These are phyloP conservation scores for Argyrosomus regius DNA, from an alignment of 2,797 vertebrate genomes.

Conservation along the genomic window DNA sequence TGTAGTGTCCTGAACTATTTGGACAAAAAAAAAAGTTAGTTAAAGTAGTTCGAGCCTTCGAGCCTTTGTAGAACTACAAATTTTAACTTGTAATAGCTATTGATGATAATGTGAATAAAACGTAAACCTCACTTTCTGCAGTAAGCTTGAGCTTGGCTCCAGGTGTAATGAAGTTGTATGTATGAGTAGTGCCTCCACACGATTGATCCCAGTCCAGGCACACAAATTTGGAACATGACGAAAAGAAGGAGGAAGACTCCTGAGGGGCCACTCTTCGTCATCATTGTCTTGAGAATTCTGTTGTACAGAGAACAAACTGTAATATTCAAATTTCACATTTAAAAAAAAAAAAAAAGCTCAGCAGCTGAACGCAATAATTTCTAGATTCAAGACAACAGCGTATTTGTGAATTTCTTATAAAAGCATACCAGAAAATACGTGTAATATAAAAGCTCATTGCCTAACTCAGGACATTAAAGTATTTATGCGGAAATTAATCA, in stretches of 20 bases:
- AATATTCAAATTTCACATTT: too few relatives aligned
- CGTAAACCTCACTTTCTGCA: slow-evolving; percentile 38
- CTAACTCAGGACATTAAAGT: neutral
- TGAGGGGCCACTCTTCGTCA: slow-evolving; percentile 10
- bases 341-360: neutral
- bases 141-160: neutral
- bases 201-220: slow-evolving; percentile 36
- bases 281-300: slow-evolving; percentile 15
- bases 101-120: neutral
- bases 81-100: too few relatives aligned
- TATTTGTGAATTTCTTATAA: neutral
- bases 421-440: too few relatives aligned
- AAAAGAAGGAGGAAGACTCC: slow-evolving; percentile 45
- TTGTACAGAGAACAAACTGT: neutral
- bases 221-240: slow-evolving; percentile 11
- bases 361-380: neutral
- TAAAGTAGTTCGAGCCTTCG: neutral
- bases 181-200: accelerated
- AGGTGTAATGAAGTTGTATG: accelerated
- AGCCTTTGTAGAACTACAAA: neutral
- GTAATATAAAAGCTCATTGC: neutral
- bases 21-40: neutral
- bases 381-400: neutral
- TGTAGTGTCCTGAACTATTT: accelerated
- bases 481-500: neutral